A percentile compares a stretch with the other conserved stretches of the same genome.
Conservation (phyloP, 53 echinoderm and acorn worm genomes). For the Actinopyga echinites region DNA sequence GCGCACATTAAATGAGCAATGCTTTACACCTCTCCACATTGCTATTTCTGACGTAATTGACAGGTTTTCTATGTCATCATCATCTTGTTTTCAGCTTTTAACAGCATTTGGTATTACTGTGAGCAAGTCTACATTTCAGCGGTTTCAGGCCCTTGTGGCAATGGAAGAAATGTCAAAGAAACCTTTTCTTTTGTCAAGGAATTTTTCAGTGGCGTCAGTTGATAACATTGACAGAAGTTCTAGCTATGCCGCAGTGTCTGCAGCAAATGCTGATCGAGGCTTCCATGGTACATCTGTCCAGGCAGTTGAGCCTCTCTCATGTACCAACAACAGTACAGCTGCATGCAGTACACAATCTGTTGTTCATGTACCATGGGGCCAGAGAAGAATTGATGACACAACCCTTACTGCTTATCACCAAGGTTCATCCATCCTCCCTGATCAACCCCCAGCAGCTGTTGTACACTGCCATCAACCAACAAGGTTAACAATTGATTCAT, state of each 20-base stretch:
- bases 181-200: not conserved
- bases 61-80: constrained; percentile 33
- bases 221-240: constrained; percentile 49
- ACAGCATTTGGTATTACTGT: constrained; percentile 27
- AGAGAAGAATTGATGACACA: not conserved
- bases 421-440: not conserved
- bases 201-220: constrained; percentile 17
- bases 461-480: not conserved
- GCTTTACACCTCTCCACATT: constrained; percentile 26
- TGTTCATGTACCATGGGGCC: not conserved
- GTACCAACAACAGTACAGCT: not conserved
- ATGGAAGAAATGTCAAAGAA: constrained; percentile 32
- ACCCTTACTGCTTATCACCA: not conserved
- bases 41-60: constrained; percentile 37
- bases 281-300: constrained; percentile 60
- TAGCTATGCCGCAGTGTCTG: constrained; percentile 11
- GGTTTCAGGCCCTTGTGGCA: constrained; percentile 27
- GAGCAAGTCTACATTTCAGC: constrained; percentile 9
- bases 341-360: not conserved
- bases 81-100: constrained; percentile 27
- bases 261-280: not conserved
- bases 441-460: not conserved
- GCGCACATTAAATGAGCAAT: constrained; percentile 5
- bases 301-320: constrained; percentile 41
- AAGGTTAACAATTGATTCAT: not conserved